A percentile compares a stretch with the other conserved stretches of the same genome.
Evolutionary conservation across 2,888 invertebrate genomes (phyloP).

Genomic region (Plagodis pulveraria): DNA sequence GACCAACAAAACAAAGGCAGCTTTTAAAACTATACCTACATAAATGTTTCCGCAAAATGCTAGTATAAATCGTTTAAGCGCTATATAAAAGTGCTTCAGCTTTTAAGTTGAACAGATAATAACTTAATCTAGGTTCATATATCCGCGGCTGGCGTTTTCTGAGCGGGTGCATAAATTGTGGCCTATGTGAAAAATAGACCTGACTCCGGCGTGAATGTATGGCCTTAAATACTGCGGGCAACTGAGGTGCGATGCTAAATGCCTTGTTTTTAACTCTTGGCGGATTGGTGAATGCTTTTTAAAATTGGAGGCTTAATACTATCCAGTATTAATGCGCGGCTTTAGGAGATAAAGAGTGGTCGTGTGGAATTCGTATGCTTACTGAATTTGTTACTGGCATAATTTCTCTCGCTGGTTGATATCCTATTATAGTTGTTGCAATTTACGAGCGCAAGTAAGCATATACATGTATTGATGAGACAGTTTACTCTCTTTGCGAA

Average conservation of each 20-base stretch:
- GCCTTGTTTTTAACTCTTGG: slow-evolving; percentile 14
- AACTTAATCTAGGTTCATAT: slow-evolving; percentile 67
- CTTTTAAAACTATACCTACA: slow-evolving; percentile 14
- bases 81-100: slow-evolving; percentile 41
- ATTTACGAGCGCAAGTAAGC: too few relatives aligned
- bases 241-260: slow-evolving; percentile 30
- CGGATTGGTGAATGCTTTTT: slow-evolving; percentile 3
- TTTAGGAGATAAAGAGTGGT: too few relatives aligned
- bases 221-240: slow-evolving; percentile 57
- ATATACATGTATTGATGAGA: too few relatives aligned
- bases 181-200: slow-evolving; percentile 66
- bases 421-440: too few relatives aligned
- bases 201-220: slow-evolving; percentile 52
- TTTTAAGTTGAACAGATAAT: slow-evolving; percentile 58
- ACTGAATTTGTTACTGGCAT: too few relatives aligned
- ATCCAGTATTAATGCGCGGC: too few relatives aligned
- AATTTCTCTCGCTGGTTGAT: too few relatives aligned
- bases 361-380: too few relatives aligned
- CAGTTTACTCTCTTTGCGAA: too few relatives aligned
- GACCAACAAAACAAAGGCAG: slow-evolving; percentile 1
- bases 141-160: slow-evolving; percentile 52
- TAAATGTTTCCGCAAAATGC: slow-evolving; percentile 19
- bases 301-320: too few relatives aligned
- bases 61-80: slow-evolving; percentile 39
- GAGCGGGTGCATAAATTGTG: slow-evolving; percentile 66